These are phyloP conservation scores for Prionailurus viverrinus DNA, from an alignment of 2,113 vertebrate genomes.

Conservation along the genomic window DNA sequence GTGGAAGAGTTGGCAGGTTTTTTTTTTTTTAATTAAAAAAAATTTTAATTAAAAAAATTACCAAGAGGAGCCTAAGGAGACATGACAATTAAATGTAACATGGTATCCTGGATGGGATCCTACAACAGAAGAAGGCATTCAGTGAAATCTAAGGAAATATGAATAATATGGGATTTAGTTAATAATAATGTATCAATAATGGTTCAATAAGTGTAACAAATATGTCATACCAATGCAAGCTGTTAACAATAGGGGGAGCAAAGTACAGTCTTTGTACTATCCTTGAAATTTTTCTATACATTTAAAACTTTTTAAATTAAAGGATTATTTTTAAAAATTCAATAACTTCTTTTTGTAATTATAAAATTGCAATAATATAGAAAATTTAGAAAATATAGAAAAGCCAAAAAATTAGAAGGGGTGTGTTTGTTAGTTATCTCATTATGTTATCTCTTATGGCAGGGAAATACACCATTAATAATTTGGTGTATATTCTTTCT, in stretches of 20 bases:
- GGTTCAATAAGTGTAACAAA: neutral
- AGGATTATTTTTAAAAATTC: neutral
- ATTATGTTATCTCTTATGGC: neutral
- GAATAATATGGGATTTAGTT: neutral
- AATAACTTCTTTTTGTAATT: conserved; percentile 8
- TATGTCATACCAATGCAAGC: neutral
- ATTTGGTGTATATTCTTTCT: neutral
- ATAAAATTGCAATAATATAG: neutral
- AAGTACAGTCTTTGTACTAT: neutral
- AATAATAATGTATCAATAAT: neutral
- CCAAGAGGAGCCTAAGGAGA: neutral
- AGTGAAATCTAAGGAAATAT: neutral
- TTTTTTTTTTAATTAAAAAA: neutral
- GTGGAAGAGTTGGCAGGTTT: neutral
- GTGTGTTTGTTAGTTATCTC: neutral
- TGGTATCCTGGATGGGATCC: neutral
- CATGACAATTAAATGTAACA: neutral
- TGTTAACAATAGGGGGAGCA: neutral
- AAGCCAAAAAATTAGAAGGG: neutral
- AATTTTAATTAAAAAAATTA: neutral
- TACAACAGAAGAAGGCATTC: neutral
- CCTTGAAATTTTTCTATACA: neutral
- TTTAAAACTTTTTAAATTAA: neutral
- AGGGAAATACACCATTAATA: neutral
- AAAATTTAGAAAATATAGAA: neutral